These are phyloP conservation scores for Punctoribates punctum DNA, from an alignment of 2,888 invertebrate genomes.

Conservation along the genomic window DNA sequence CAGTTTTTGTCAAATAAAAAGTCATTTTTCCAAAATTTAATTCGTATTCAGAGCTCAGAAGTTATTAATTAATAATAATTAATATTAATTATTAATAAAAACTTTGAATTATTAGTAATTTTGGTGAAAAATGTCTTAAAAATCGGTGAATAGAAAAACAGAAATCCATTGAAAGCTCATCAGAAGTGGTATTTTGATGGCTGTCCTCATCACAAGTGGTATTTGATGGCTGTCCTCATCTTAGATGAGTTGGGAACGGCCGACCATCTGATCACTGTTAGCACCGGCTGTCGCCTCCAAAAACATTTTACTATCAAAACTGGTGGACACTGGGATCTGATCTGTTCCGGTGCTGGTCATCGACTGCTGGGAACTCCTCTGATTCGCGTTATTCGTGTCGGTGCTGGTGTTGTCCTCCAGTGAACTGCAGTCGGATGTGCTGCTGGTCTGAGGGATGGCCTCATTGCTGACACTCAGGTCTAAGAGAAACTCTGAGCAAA, in stretches of 20 bases:
- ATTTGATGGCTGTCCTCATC: neutral
- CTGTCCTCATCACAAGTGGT: too few relatives aligned
- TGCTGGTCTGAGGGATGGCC: neutral
- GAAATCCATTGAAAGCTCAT: too few relatives aligned
- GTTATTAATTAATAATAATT: too few relatives aligned
- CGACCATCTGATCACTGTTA: neutral
- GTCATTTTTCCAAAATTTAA: neutral
- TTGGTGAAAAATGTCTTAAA: too few relatives aligned
- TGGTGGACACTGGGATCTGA: neutral
- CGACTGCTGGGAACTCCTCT: neutral
- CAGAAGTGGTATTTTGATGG: too few relatives aligned
- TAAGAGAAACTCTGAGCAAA: neutral
- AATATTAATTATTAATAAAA: neutral
- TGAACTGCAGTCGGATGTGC: neutral
- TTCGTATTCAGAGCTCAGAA: neutral
- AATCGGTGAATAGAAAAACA: too few relatives aligned
- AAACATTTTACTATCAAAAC: neutral
- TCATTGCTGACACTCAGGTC: neutral
- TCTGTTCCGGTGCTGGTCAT: neutral
- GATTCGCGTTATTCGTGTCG: neutral
- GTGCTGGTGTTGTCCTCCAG: neutral
- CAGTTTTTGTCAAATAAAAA: neutral
- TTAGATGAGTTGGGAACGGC: neutral
- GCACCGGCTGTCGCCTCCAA: neutral
- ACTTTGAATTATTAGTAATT: neutral